A percentile compares a stretch with the other conserved stretches of the same genome.
phyloP scores from a whole-genome alignment of 2,113 vertebrate species.

The Trematocara nigrifrons region DNA sequence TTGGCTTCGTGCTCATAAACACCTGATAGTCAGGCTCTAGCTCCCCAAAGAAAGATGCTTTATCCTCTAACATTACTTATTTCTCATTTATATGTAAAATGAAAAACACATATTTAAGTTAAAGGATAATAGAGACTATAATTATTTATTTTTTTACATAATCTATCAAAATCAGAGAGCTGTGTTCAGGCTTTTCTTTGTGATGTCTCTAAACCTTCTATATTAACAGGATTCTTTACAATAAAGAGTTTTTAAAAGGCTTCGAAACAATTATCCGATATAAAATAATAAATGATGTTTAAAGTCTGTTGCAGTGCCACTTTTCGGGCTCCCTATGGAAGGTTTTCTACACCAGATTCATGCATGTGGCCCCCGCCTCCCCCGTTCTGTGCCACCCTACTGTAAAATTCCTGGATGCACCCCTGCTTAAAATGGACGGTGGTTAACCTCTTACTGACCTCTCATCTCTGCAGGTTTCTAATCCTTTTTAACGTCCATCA shows the following conservation, averaged over 20 bases:
- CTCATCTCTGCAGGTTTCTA: neutral
- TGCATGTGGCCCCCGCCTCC: neutral
- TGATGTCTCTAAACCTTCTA: neutral
- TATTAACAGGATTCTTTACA: neutral
- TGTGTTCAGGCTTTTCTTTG: neutral
- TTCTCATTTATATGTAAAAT: neutral
- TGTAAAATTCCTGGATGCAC: neutral
- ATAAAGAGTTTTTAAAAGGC: neutral
- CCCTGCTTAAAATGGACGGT: neutral
- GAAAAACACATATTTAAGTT: neutral
- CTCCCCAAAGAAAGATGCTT: neutral
- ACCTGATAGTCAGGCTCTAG: fast-evolving
- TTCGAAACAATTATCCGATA: fast-evolving
- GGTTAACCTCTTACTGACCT: neutral
- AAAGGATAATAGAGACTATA: neutral
- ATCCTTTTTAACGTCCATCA: neutral
- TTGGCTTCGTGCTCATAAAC: neutral
- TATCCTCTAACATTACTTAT: neutral
- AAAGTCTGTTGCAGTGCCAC: neutral
- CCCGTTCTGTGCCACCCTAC: neutral
- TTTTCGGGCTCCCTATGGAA: fast-evolving
- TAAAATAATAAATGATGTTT: neutral
- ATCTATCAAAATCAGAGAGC: neutral
- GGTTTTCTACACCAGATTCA: neutral
- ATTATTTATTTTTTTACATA: neutral